phyloP scores from a whole-genome alignment of 1,140 invertebrate species.

The Drosophila simulans region DNA sequence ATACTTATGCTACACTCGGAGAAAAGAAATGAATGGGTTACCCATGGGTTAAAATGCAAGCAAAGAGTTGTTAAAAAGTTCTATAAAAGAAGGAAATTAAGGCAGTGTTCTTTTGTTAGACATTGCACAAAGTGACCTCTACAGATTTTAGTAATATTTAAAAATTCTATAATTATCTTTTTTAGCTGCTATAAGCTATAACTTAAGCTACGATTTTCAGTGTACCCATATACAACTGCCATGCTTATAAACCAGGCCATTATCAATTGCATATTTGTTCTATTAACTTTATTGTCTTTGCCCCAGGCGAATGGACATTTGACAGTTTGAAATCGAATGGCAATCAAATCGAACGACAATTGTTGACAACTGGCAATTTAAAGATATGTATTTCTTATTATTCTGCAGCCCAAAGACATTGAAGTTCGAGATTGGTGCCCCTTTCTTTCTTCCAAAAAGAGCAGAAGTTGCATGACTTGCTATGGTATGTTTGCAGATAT shows the following conservation, averaged over 20 bases:
- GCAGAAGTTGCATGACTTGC: conserved; percentile 53
- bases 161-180: no score
- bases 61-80: background rate
- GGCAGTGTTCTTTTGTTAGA: background rate
- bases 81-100: background rate
- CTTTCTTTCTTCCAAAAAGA: conserved; percentile 6
- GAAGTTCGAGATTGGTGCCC: conserved; percentile 9
- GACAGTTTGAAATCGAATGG: conserved; percentile 47
- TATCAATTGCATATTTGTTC: conserved; percentile 78
- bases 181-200: no score
- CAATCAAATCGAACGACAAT: conserved; percentile 41
- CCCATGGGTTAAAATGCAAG: no score
- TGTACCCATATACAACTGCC: conserved; percentile 21
- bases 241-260: conserved; percentile 44
- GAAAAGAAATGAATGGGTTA: background rate
- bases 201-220: background rate
- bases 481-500: conserved; percentile 37
- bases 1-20: conserved; percentile 22
- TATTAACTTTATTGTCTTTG: conserved; percentile 68
- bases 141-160: background rate
- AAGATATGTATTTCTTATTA: conserved; percentile 33
- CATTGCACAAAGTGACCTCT: background rate
- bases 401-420: conserved; percentile 12
- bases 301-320: conserved; percentile 37
- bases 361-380: conserved; percentile 32